These are phyloP conservation scores for Salarias fasciatus DNA, from an alignment of 2,797 vertebrate genomes.

Conservation along the genomic window DNA sequence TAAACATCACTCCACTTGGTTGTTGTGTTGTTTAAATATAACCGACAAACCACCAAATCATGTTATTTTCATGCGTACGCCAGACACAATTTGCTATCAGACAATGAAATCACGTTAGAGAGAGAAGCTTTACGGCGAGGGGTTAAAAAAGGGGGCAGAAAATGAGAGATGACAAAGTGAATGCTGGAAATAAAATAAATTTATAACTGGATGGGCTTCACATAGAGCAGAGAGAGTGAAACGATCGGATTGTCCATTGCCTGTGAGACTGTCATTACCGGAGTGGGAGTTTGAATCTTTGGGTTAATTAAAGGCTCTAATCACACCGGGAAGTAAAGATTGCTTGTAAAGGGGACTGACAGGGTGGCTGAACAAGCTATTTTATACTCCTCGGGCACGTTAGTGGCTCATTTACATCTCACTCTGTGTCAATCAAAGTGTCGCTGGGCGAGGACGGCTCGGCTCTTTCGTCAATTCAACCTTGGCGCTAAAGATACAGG, in stretches of 20 bases:
- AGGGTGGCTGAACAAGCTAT: conserved; percentile 46
- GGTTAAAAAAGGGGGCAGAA: neutral
- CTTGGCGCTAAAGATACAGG: conserved; percentile 31
- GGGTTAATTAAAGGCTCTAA: conserved; percentile 74
- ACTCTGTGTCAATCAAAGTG: conserved; percentile 50
- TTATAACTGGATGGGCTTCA: conserved; percentile 1
- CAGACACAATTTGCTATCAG: neutral
- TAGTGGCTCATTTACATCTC: conserved; percentile 58
- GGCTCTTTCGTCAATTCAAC: conserved; percentile 44
- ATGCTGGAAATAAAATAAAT: too few species aligned
- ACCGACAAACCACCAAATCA: conserved; percentile 8
- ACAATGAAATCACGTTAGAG: conserved; percentile 13
- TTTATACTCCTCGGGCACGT: conserved; percentile 34
- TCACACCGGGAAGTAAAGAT: conserved; percentile 50
- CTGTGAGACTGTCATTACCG: conserved; percentile 30
- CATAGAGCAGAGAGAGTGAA: conserved; percentile 5
- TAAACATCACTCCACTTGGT: too few species aligned
- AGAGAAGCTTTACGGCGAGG: neutral
- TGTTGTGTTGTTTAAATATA: conserved; percentile 8
- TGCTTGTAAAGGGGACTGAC: conserved; percentile 24
- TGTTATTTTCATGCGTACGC: conserved; percentile 1
- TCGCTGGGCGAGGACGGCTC: conserved; percentile 18
- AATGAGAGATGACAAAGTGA: conserved; percentile 30
- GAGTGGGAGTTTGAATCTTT: conserved; percentile 25
- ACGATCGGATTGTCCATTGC: conserved; percentile 15